Percentiles rank a stretch among this genome's conserved stretches.
Evolutionary conservation across 1,140 invertebrate species (phyloP).

Genomic region (Psilanteris sp.): DNA sequence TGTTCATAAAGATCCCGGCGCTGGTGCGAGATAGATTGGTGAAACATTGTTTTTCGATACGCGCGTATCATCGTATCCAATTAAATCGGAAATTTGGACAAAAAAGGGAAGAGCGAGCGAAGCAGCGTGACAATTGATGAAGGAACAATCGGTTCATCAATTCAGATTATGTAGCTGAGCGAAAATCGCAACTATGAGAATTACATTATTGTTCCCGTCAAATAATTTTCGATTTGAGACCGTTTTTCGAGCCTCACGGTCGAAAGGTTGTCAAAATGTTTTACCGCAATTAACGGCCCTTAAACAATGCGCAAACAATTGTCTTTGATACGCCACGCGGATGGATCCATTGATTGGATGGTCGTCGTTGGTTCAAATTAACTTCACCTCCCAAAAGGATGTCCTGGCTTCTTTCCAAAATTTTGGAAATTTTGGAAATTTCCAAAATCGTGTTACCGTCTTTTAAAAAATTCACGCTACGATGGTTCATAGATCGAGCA

Average conservation of each 20-base stretch:
- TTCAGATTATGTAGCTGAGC: slow-evolving; percentile 45
- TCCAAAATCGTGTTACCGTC: too few relatives aligned
- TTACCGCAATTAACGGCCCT: slow-evolving; percentile 38
- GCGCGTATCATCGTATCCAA: slow-evolving; percentile 46
- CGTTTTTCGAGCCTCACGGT: slow-evolving; percentile 1
- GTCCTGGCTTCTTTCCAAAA: too few relatives aligned
- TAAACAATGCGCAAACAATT: too few relatives aligned
- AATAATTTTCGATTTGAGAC: slow-evolving; percentile 34
- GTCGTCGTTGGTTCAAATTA: too few relatives aligned
- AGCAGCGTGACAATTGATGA: slow-evolving; percentile 36
- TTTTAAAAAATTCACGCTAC: too few relatives aligned
- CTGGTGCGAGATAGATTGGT: slow-evolving; percentile 16
- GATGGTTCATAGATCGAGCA: too few relatives aligned
- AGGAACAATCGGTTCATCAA: slow-evolving; percentile 55
- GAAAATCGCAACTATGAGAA: slow-evolving; percentile 46
- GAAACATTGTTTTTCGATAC: slow-evolving; percentile 50
- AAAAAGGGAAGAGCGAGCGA: slow-evolving; percentile 22
- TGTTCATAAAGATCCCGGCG: slow-evolving; percentile 29
- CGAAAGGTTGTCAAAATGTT: slow-evolving; percentile 27
- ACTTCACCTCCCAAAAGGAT: too few relatives aligned
- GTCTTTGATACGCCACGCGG: too few relatives aligned
- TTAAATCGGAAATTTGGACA: slow-evolving; percentile 26
- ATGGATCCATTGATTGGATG: too few relatives aligned
- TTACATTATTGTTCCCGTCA: slow-evolving; percentile 40
- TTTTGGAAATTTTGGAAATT: too few relatives aligned